These are phyloP conservation scores for Nephrotoma appendiculata DNA, from an alignment of 2,888 invertebrate species.

Conservation along the genomic window DNA sequence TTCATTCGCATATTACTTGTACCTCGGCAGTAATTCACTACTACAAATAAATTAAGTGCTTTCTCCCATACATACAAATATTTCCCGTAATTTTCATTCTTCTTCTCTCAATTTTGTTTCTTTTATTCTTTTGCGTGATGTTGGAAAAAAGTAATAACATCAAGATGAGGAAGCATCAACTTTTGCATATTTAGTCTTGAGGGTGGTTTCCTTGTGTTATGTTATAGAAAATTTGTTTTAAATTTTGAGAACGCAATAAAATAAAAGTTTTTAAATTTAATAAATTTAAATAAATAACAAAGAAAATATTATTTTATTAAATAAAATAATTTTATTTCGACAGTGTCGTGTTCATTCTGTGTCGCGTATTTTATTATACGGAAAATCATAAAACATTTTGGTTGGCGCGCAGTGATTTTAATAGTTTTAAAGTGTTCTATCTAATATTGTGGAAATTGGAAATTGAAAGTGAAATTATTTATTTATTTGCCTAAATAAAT, in stretches of 20 bases:
- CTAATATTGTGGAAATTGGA: background rate
- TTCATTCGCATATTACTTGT: background rate
- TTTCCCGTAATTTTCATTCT: background rate
- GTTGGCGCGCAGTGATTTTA: background rate
- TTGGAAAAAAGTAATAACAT: background rate
- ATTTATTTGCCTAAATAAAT: too few relatives aligned
- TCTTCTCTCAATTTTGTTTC: background rate
- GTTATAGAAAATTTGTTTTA: background rate
- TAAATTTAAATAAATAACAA: background rate
- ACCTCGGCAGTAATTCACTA: background rate
- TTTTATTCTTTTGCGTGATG: background rate
- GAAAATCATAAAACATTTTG: background rate
- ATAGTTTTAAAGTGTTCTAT: background rate
- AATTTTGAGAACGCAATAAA: background rate
- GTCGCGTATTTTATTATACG: background rate
- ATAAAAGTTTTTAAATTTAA: background rate
- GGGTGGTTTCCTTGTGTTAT: background rate
- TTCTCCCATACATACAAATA: background rate
- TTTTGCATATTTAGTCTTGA: background rate
- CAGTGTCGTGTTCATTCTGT: background rate
- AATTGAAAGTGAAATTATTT: background rate
- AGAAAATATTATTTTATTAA: background rate
- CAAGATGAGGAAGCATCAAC: background rate
- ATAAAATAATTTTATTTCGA: background rate
- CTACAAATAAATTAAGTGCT: background rate